Conservation (phyloP, 1,140 invertebrate genomes). For the Magallana ariakensis region DNA sequence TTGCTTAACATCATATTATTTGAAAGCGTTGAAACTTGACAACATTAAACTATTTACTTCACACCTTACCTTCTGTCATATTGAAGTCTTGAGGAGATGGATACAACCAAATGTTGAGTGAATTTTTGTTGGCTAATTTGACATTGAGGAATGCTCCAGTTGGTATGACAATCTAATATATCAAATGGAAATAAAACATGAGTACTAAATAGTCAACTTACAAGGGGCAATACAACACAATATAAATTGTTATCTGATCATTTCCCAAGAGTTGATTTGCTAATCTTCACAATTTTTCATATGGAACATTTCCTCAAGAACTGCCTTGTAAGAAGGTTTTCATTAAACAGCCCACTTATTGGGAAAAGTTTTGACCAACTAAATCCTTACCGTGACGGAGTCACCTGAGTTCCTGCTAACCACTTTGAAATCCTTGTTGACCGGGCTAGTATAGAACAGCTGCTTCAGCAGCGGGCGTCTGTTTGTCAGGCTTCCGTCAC, state of each 20-base stretch:
- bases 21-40: too few relatives aligned
- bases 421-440: neutral
- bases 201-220: too few relatives aligned
- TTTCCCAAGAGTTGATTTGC: too few relatives aligned
- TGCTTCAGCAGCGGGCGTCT: neutral
- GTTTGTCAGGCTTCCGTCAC: constrained; percentile 39
- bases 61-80: constrained; percentile 58
- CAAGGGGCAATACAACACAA: too few relatives aligned
- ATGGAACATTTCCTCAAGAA: too few relatives aligned
- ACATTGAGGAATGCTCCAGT: constrained; percentile 67
- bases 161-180: constrained; percentile 69
- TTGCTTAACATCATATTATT: too few relatives aligned
- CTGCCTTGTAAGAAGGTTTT: too few relatives aligned
- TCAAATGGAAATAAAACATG: neutral
- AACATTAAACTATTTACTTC: too few relatives aligned
- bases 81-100: constrained; percentile 63
- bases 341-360: too few relatives aligned
- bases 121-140: constrained; percentile 50
- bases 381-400: neutral
- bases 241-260: too few relatives aligned
- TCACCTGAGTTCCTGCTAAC: neutral
- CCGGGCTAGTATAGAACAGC: neutral
- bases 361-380: neutral
- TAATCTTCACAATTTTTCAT: too few relatives aligned
- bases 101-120: constrained; percentile 70